Evolutionary conservation across 1,140 invertebrate genomes (phyloP), one percentile per base, ranked within the genome.

Genomic region (Pararge aegeria): DNA sequence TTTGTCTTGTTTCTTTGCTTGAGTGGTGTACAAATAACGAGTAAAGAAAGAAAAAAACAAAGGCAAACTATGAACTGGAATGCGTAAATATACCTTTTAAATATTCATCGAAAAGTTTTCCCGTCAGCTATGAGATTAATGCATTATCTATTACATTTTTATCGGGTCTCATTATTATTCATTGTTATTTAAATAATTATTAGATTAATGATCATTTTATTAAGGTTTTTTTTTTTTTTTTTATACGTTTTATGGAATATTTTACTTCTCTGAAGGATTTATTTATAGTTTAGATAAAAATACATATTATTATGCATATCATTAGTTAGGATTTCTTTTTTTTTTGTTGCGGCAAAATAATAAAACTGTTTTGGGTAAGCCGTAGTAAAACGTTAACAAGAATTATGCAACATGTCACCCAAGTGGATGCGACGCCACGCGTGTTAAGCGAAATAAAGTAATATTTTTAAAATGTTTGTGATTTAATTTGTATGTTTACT

Each of bases 181-280:
- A 82, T 82, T 80, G 73, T 76, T 72, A 75, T 78, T 78, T 52
- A 69, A 70, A 71, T 70, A 64, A 62, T 71, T 80, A 78, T 74
- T 78, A 70, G 68, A 79, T 82, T 75, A 82, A 79, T 78, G 71
- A 71, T 78, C 66, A 55, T 73, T 68, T 74, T 77, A 76, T 74
- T 68, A 72, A 68, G 64, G 24, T 46, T 59, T 27, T n/a, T n/a
- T n/a, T n/a, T n/a, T n/a, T n/a, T n/a, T n/a, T n/a, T n/a, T n/a
- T 21, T 49, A 37, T 27, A 56, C 16, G 16, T 49, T 34, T 49
- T 55, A 55, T 55, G 24, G 42, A 55, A 49, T 49, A 49, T 49
- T 49, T 49, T 12, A 49, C 21, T 27, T 27, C n/a, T 49, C 46
- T 27, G 20, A 49, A 49, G 46, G 46, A 49, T 49, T 49, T 49